These are phyloP conservation scores for Orchesella cincta DNA, from an alignment of 1,140 invertebrate genomes.

Conservation along the genomic window DNA sequence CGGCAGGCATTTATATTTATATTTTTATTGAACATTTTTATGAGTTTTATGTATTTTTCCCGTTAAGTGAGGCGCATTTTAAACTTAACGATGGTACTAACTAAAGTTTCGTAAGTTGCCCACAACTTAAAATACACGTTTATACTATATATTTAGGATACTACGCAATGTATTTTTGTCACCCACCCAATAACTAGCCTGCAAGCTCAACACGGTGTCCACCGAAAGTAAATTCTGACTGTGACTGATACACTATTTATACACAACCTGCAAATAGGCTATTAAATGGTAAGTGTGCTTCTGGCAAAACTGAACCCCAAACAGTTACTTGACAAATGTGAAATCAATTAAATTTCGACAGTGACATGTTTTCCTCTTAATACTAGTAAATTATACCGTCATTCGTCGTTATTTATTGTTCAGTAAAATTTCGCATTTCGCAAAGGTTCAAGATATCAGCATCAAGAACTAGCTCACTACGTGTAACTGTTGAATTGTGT, in stretches of 20 bases:
- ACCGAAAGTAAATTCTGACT: conserved; percentile 11
- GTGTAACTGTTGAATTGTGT: no score
- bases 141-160: background rate
- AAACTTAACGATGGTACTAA: no score
- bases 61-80: background rate
- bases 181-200: background rate
- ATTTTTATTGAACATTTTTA: conserved; percentile 16
- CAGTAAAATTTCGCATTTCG: no score
- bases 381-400: background rate
- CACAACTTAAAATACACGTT: conserved; percentile 17
- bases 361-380: background rate
- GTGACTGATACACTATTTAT: conserved; percentile 12
- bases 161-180: background rate
- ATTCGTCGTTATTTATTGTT: no score
- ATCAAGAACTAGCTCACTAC: no score
- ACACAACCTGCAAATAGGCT: conserved; percentile 5
- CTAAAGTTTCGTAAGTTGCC: conserved; percentile 9
- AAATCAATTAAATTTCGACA: background rate
- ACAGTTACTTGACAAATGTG: conserved; percentile 11
- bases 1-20: conserved; percentile 13
- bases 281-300: background rate
- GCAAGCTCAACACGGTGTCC: conserved; percentile 14
- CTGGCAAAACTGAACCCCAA: conserved; percentile 21
- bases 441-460: no score
- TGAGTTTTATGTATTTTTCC: background rate